Evolutionary conservation across 2,113 vertebrate species (phyloP), one percentile per base, ranked within the genome.

Genomic region (Marmota monax): DNA sequence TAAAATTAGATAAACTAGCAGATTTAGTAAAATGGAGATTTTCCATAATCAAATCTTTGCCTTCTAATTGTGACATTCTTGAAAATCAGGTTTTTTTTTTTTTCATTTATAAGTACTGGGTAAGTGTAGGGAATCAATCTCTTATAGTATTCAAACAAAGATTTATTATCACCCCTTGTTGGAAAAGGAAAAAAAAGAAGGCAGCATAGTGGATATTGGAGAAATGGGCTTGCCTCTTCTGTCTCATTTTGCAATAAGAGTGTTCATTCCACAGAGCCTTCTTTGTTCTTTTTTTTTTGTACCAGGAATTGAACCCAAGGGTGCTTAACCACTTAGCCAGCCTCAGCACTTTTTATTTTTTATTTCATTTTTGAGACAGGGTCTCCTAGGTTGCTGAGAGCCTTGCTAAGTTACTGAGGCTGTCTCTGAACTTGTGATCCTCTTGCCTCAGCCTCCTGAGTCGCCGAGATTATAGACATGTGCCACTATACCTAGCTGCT

Each of bases 121-220:
- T 90, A 84, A 22, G 18, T 92, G n/a, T 78, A 80, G 95, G 84
- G 56, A 95, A 78, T 96, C 92, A 92, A 37, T 82, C 25, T 91
- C 90, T 82, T 90, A 88, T 88, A 17, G 96, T 87, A 65, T 97
- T 94, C n/a, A 97, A 84, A 51, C 48, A 96, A 94, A 96, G 32
- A 17, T 34, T 27, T 91, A 88, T 63, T 86, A 53, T 23, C 45
- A 2, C n/a, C 69, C 1, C 51, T 84, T 91, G 32, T 95, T 27
- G 22, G 56, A 22, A 22, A 22, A 58, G 22, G 90, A 96, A 53
- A 74, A 37, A 69, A 25, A 97, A 69, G 1, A 65, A 27, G 56
- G 20, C 20, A 7, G 20, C 56, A 5, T 84, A 51, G 29, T 63
- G 22, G 39, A 74, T 94, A 29, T 7, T 9, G 13, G 20, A 42